phyloP scores from a whole-genome alignment of 2,888 invertebrate genomes.

The Pseudeuparius sepicola region DNA sequence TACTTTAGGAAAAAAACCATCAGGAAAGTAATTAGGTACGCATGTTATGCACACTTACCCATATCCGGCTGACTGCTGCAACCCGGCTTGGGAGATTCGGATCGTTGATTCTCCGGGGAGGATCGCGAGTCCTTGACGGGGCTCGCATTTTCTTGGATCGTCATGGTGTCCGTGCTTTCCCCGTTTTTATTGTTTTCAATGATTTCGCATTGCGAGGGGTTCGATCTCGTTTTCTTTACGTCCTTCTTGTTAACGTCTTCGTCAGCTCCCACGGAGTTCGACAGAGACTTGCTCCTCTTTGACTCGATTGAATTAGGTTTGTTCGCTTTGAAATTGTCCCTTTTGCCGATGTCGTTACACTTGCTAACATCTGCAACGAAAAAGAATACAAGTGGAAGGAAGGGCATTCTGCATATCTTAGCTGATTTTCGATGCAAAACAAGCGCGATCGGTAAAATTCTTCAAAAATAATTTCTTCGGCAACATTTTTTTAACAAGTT shows the following conservation, averaged over 20 bases:
- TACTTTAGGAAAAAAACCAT: too few species aligned
- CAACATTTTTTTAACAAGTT: too few species aligned
- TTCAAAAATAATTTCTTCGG: too few species aligned
- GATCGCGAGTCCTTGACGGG: constrained; percentile 30
- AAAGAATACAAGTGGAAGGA: too few species aligned
- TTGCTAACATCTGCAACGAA: too few species aligned
- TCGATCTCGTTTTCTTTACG: constrained; percentile 33
- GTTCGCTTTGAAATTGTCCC: constrained; percentile 18
- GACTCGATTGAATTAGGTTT: constrained; percentile 31
- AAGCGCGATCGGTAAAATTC: too few species aligned
- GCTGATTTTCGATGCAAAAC: too few species aligned
- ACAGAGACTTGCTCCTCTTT: constrained; percentile 32
- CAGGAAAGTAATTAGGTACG: too few species aligned
- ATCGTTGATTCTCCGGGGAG: constrained; percentile 30
- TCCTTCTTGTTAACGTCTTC: constrained; percentile 25
- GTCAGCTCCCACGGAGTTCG: constrained; percentile 28
- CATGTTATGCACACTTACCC: too few species aligned
- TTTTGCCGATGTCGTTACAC: too few species aligned
- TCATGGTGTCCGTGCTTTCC: constrained; percentile 29
- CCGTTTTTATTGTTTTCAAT: constrained; percentile 21
- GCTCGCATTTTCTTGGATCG: constrained; percentile 32
- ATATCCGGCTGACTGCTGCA: constrained; percentile 36
- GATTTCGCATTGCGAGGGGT: constrained; percentile 29
- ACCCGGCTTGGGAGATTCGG: constrained; percentile 37
- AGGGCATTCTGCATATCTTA: too few species aligned